phyloP scores from a whole-genome alignment of 2,113 vertebrate genomes.

The Perca schrenkii region DNA sequence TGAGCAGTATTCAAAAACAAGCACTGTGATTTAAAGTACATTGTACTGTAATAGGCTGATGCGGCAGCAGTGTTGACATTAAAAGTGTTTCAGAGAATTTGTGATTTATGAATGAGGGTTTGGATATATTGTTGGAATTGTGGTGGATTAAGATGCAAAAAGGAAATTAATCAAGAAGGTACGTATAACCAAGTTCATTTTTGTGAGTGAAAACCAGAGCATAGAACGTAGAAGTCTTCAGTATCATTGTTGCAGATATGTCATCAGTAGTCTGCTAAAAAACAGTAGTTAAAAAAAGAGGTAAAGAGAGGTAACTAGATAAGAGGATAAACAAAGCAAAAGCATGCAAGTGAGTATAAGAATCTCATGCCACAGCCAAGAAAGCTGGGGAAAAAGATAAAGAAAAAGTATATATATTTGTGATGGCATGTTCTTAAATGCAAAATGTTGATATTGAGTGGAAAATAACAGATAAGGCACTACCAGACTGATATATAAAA shows the following conservation, averaged over 20 bases:
- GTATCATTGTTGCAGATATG: neutral
- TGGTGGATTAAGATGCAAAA: neutral
- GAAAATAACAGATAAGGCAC: neutral
- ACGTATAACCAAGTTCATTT: neutral
- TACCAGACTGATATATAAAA: conserved; percentile 5
- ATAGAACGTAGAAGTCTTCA: neutral
- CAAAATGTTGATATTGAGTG: neutral
- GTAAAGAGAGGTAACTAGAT: neutral
- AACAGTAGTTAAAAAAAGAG: neutral
- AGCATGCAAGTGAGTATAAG: neutral
- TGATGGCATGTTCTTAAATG: neutral
- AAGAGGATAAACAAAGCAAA: neutral
- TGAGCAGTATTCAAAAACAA: conserved; percentile 18
- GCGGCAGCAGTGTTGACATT: neutral
- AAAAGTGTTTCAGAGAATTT: neutral
- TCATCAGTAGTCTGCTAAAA: neutral
- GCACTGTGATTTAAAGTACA: neutral
- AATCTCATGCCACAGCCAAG: neutral
- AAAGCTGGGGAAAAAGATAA: neutral
- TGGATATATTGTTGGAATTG: neutral
- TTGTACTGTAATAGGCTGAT: neutral
- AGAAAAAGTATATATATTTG: neutral
- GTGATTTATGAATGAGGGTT: neutral
- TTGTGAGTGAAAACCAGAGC: neutral
- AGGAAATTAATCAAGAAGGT: neutral